Evolutionary conservation across 2,797 vertebrate species (phyloP).

Genomic region (Gadopsis bispinosus): DNA sequence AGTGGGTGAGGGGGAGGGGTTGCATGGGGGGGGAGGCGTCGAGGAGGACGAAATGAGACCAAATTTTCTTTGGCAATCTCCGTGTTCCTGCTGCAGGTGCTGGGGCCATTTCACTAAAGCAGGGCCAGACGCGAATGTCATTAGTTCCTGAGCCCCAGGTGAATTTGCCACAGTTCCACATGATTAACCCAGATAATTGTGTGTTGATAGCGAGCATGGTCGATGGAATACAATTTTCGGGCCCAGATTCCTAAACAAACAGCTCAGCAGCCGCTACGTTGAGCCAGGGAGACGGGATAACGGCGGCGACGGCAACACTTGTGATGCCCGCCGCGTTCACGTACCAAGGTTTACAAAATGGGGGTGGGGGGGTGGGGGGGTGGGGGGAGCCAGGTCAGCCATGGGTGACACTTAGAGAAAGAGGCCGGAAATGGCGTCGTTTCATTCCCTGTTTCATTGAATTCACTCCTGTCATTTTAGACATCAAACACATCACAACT

Average conservation of each 20-base stretch:
- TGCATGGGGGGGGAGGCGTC: constrained; percentile 61
- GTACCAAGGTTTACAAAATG: constrained; percentile 67
- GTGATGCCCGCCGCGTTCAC: constrained; percentile 78
- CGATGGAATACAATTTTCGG: constrained; percentile 99
- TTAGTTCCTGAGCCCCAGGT: constrained; percentile 99
- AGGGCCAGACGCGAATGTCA: constrained; percentile 99
- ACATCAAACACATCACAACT: neutral
- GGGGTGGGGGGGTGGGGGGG: neutral
- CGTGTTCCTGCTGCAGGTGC: constrained; percentile 99
- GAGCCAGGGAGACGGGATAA: constrained; percentile 89
- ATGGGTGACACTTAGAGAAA: constrained; percentile 28
- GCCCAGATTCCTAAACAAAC: constrained; percentile 99
- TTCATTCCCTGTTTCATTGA: constrained; percentile 7
- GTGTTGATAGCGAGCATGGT: constrained; percentile 99
- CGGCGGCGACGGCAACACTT: constrained; percentile 42
- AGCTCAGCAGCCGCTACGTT: constrained; percentile 89
- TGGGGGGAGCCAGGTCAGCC: constrained; percentile 38
- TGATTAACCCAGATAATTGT: constrained; percentile 99
- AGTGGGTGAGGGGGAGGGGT: constrained; percentile 71
- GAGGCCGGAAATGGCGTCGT: neutral
- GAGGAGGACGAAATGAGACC: constrained; percentile 91
- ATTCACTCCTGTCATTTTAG: constrained; percentile 7
- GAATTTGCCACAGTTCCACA: constrained; percentile 99
- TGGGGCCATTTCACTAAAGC: constrained; percentile 99
- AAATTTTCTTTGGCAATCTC: constrained; percentile 99